Base-by-base conservation (phyloP, 2,888 invertebrate genomes). In the Drosophila histrio region DNA sequence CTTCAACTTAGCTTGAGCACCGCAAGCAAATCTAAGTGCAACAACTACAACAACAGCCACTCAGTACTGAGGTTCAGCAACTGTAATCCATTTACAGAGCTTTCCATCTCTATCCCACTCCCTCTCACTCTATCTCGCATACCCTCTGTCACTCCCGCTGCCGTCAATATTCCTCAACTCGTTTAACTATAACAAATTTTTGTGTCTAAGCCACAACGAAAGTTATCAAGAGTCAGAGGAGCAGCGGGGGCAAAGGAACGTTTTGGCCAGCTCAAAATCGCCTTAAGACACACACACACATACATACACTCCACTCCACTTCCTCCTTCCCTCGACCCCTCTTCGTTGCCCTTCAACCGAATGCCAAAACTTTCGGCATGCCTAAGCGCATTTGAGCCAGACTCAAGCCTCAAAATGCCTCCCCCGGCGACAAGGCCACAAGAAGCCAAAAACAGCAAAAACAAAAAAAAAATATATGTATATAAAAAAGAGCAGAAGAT, bases 171-270 rank as follows among this genome's bases (percentile, higher is more conserved):
- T 61, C 34, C 73, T 63, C 77, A 83, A 77, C 80, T 79, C 64
- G 83, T 65, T 77, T 57, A 73, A 77, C 56, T 83, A 77, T 68
- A 49, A 47, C 73, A 83, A 79, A 78, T 78, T 78, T 79, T 52
- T 59, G 56, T 34, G 46, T 64, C 64, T 68, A 79, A 83, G 83
- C 84, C 80, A 61, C 77, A 64, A 46, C 34, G 63, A 64, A 83
- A 68, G 77, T 77, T 72, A 38, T 56, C 58, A 41, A 63, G 54
- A 50, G 26, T 36, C 8, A n/a, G 11, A 26, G 28, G 13, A 11
- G 15, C 24, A 44, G 26, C 21, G 13, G 28, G 30, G n/a, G n/a
- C n/a, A 26, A 22, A 7, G 8, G 7, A 21, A 36, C 11, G 15
- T 28, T 30, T 24, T 39, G 41, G 34, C 26, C 24, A 36, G 34